Base-by-base conservation (phyloP, 2,797 vertebrate species). In the Diglossa cyanea region DNA sequence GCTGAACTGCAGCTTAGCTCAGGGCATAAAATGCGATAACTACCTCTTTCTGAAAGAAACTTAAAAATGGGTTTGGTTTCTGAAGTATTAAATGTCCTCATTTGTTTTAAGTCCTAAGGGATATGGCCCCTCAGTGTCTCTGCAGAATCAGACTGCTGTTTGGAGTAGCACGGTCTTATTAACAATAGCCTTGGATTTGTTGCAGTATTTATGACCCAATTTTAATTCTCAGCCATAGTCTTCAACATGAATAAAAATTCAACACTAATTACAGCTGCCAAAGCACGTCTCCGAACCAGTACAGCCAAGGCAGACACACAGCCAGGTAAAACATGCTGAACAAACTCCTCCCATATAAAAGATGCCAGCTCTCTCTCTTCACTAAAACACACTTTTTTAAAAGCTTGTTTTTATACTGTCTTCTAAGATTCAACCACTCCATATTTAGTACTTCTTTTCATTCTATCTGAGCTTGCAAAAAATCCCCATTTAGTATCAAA, bases 291-390 rank as follows among this genome's bases (percentile, higher is more conserved):
- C 62, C 31, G n/a, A 73, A 76, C 39, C 54, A 76, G 44, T 53
- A 76, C 31, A 88, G 85, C 82, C 7, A 2, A 88, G 16, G 62
- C 83, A 76, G 10, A 60, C 11, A 40, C 11, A 37, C 16, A 74
- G 92, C 91, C 88, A 95, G 90, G 87, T 88, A 95, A 91, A 96
- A 96, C 85, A 95, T 1, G 28, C 42, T 65, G 63, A 94, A 95
- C 66, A 92, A 91, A 92, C 65, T 42, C 89, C 57, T 71, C 57
- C 18, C 39, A 10, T 47, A 25, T 33, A 70, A 66, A 92, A 71
- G 39, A 83, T 9, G 20, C 20, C 81, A 91, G 68, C 24, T 79
- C 48, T 67, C 62, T 42, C 67, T 93, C 53, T 74, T 40, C 53
- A 47, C 60, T 42, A 42, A 67, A 86, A 88, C 8, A 63, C 11